These are phyloP conservation scores for Fabriciana adippe DNA, from an alignment of 2,888 invertebrate species.

Conservation along the genomic window DNA sequence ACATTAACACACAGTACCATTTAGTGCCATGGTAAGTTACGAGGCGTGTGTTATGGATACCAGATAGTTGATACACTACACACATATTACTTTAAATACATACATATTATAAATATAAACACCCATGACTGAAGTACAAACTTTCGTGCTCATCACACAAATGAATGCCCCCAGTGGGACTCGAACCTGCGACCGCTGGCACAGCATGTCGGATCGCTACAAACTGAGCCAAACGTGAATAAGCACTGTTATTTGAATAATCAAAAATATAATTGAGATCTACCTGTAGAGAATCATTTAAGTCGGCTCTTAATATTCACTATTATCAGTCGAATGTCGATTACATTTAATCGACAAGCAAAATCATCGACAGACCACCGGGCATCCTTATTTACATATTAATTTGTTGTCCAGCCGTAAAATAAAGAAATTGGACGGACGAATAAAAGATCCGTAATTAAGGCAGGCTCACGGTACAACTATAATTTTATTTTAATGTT, in stretches of 20 bases:
- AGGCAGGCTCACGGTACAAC: conserved; percentile 64
- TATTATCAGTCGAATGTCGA: conserved; percentile 39
- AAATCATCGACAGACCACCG: conserved; percentile 67
- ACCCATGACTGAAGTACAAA: too few species aligned
- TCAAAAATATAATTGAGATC: conserved; percentile 22
- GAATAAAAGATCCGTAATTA: conserved; percentile 69
- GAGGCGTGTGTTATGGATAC: too few species aligned
- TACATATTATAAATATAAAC: too few species aligned
- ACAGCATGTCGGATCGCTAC: too few species aligned
- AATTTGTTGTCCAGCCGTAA: conserved; percentile 78
- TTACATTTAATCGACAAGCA: conserved; percentile 48
- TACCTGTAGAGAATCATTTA: neutral
- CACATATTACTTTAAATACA: too few species aligned
- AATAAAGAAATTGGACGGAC: conserved; percentile 78
- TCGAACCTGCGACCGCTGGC: neutral
- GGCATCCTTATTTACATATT: conserved; percentile 76
- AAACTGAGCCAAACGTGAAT: too few species aligned
- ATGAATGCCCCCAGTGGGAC: too few species aligned
- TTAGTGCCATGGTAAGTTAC: too few species aligned
- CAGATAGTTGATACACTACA: too few species aligned
- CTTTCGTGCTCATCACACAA: too few species aligned
- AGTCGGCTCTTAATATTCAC: conserved; percentile 15
- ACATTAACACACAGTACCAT: too few species aligned
- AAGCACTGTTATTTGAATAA: neutral
- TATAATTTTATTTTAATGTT: conserved; percentile 72